A percentile compares a stretch with the other conserved stretches of the same genome.
phyloP scores from a whole-genome alignment of 2,113 vertebrate genomes.

The Upupa epops region DNA sequence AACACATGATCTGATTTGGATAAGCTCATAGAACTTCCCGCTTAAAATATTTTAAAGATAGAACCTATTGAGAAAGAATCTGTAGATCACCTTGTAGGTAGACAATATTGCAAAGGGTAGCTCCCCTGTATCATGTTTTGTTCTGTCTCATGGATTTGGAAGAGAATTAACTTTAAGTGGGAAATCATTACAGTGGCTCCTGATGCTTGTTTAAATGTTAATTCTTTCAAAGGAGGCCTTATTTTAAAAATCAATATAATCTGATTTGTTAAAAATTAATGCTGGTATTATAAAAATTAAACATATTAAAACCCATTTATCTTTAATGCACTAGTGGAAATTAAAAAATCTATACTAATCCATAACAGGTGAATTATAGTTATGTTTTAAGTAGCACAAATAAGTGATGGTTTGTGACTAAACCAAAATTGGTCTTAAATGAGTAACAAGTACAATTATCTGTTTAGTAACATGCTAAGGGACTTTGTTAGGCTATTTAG shows the following conservation, averaged over 20 bases:
- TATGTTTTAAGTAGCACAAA: constrained; percentile 24
- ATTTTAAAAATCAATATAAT: constrained; percentile 38
- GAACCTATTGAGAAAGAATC: background rate
- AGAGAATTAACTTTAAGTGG: background rate
- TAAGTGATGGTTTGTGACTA: constrained; percentile 29
- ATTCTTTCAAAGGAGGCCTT: constrained; percentile 20
- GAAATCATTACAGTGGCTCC: background rate
- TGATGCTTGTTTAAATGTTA: constrained; percentile 14
- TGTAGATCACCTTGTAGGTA: background rate
- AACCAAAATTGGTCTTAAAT: constrained; percentile 36
- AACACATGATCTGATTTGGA: background rate
- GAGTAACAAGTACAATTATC: constrained; percentile 9
- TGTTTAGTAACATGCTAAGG: background rate
- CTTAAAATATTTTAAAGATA: background rate
- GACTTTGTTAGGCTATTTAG: background rate
- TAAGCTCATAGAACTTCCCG: background rate
- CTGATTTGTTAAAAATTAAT: constrained; percentile 63
- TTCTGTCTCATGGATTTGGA: background rate
- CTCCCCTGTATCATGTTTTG: background rate
- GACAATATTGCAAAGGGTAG: background rate
- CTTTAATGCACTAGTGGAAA: constrained; percentile 47
- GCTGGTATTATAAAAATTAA: constrained; percentile 53
- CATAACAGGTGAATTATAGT: constrained; percentile 38
- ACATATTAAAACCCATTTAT: constrained; percentile 59
- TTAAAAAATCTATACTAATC: constrained; percentile 54